Base-by-base conservation (phyloP, 2,797 vertebrate species). In the Anguilla pacifica region DNA sequence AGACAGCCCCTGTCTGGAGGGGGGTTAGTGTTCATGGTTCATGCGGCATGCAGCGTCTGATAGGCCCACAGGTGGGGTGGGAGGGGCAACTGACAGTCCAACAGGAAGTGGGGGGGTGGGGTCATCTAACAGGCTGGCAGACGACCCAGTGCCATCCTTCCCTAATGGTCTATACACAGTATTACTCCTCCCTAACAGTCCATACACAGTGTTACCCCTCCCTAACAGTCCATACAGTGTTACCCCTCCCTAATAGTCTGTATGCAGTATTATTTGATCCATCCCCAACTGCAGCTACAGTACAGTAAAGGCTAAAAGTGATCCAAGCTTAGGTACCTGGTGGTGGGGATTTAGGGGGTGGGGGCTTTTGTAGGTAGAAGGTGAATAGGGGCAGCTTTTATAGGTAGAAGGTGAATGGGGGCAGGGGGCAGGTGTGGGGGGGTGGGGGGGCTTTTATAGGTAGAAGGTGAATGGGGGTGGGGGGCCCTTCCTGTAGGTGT, bases 11-110 rank as follows among this genome's bases (percentile, higher is more conserved):
- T 19, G 51, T 79, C 28, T n/a, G 25, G 10, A n/a, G 39, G 43
- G 43, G 43, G 25, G 43, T n/a, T 25, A 3, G 10, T 13, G 6
- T 35, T 49, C 11, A 70, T 55, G 53, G 39, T 28, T 35, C 87
- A 88, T 88, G 88, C 88, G 31, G 25, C 88, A 86, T 88, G 85
- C 85, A 86, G 31, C 11, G 19, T 72, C 83, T 61, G 57, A 81
- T 35, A 46, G 72, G 83, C 39, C 31, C 17, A 53, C 49, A 46
- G 59, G 51, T 4, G 57, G 13, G 25, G 35, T 28, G 22, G 31
- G 43, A 22, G 28, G 59, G 46, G 57, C 31, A n/a, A 72, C n/a
- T 61, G 55, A 87, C 74, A 55, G 70, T 31, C 53, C 15, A 28
- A 7, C 17, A 79, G 13, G 74, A 79, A 79, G 43, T 7, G n/a